Evolutionary conservation across 1,140 invertebrate species (phyloP).

Genomic region (Acromyrmex echinatior): DNA sequence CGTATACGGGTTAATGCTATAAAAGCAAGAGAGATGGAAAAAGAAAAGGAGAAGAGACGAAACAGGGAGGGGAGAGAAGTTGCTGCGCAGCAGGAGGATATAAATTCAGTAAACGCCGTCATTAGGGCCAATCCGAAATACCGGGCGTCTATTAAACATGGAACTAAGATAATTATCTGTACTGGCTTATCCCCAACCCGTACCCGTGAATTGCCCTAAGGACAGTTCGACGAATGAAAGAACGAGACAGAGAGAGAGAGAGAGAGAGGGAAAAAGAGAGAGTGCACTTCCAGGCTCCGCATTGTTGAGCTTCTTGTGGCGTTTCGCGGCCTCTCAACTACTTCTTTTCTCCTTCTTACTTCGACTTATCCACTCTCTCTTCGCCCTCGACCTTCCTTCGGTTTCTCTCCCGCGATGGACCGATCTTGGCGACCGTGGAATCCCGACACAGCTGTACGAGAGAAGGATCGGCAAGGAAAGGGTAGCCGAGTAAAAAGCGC

Average conservation of each 20-base stretch:
- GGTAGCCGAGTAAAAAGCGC: slow-evolving; percentile 66
- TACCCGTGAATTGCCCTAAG: slow-evolving; percentile 56
- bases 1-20: slow-evolving; percentile 31
- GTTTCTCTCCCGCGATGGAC: slow-evolving; percentile 22
- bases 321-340: slow-evolving; percentile 32
- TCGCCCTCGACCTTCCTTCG: slow-evolving; percentile 26
- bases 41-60: neutral
- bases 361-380: slow-evolving; percentile 12
- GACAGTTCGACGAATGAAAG: slow-evolving; percentile 6
- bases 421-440: slow-evolving; percentile 62
- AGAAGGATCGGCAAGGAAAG: slow-evolving; percentile 1
- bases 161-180: slow-evolving; percentile 85
- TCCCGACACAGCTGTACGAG: slow-evolving; percentile 71
- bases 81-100: slow-evolving; percentile 79
- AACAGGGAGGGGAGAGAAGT: slow-evolving; percentile 71
- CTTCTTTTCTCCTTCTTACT: slow-evolving; percentile 22
- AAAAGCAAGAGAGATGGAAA: neutral
- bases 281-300: slow-evolving; percentile 60
- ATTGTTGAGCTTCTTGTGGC: slow-evolving; percentile 80
- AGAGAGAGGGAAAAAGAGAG: neutral
- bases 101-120: slow-evolving; percentile 86
- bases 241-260: neutral
- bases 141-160: slow-evolving; percentile 85
- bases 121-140: slow-evolving; percentile 85
- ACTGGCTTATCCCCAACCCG: slow-evolving; percentile 56